Base-by-base conservation (phyloP, 2,888 invertebrate species). In the Orchesellides sinensis region DNA sequence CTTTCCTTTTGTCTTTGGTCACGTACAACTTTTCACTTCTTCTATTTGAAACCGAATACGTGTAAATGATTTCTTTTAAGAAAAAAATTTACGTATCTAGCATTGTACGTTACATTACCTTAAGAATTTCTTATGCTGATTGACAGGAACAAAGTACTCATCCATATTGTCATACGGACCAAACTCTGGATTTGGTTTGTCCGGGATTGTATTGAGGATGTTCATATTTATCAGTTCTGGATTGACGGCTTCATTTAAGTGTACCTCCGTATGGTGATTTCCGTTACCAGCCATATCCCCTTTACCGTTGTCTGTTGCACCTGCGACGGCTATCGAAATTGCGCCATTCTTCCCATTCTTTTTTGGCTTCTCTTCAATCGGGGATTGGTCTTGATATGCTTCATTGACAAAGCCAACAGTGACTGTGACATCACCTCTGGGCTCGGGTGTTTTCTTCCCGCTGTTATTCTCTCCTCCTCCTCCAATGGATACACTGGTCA, bases 91-190 rank as follows among this genome's bases (percentile, higher is more conserved):
- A 47, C 17, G n/a, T n/a, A 47, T 35, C 6, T 47, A 47, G 23
- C n/a, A 21, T 52, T 12, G 6, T 6, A 10, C 6, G 32, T 5
- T 32, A 10, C 32, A 40, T 40, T 90, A 95, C 95, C 95, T 94
- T 92, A 95, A 95, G 90, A 94, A 95, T 91, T 96, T 96, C 89
- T 94, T 93, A 90, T 95, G 95, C 89, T 95, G 95, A 89, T 96
- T 95, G 85, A 96, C 95, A 32, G 95, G 95, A 84, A 96, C 95
- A 90, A 95, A 95, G 90, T 95, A 95, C 89, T 95, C 95, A 89
- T 95, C 95, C 90, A 95, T 95, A 4, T 94, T 94, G 90, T 94
- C 94, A 77, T 88, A 88, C 65, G 88, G 87, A 25, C 88, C 88
- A 78, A 86, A 86, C 90, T 90, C 85, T 89, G 90, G 78, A 93